phyloP scores from a whole-genome alignment of 2,888 invertebrate genomes.

The Atethmia centrago region DNA sequence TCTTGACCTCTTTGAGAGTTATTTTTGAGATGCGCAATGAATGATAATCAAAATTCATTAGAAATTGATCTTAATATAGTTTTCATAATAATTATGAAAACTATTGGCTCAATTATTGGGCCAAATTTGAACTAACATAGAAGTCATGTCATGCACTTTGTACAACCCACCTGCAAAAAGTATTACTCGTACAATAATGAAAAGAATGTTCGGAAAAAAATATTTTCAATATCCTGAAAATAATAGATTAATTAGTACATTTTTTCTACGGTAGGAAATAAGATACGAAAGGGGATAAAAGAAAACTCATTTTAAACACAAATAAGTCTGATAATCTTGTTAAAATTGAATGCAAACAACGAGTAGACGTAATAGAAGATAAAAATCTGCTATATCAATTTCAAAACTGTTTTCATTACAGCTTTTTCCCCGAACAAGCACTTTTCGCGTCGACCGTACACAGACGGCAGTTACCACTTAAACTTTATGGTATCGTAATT shows the following conservation, averaged over 20 bases:
- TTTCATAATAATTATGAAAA: too few species aligned
- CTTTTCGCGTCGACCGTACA: constrained; percentile 63
- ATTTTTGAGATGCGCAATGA: constrained; percentile 38
- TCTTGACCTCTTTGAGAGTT: constrained; percentile 60
- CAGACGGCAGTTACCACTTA: constrained; percentile 65
- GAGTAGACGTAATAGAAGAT: constrained; percentile 56
- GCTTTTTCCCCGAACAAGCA: constrained; percentile 56
- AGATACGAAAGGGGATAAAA: constrained; percentile 30
- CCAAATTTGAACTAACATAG: background rate
- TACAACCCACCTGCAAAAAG: too few species aligned
- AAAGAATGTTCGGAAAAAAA: background rate
- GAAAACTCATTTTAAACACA: constrained; percentile 50
- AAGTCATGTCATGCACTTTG: background rate
- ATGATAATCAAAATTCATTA: constrained; percentile 32
- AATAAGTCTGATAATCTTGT: constrained; percentile 55
- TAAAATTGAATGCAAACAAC: constrained; percentile 59
- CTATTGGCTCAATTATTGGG: too few species aligned
- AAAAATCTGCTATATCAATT: constrained; percentile 62
- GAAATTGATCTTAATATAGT: background rate
- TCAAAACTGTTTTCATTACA: constrained; percentile 63
- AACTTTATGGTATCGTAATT: constrained; percentile 60
- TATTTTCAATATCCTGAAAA: background rate
- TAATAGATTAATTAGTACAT: constrained; percentile 1
- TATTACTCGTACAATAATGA: background rate
- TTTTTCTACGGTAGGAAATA: constrained; percentile 12